Evolutionary conservation across 2,797 vertebrate genomes (phyloP), one percentile per base, ranked within the genome.

Genomic region (Pterois miles): DNA sequence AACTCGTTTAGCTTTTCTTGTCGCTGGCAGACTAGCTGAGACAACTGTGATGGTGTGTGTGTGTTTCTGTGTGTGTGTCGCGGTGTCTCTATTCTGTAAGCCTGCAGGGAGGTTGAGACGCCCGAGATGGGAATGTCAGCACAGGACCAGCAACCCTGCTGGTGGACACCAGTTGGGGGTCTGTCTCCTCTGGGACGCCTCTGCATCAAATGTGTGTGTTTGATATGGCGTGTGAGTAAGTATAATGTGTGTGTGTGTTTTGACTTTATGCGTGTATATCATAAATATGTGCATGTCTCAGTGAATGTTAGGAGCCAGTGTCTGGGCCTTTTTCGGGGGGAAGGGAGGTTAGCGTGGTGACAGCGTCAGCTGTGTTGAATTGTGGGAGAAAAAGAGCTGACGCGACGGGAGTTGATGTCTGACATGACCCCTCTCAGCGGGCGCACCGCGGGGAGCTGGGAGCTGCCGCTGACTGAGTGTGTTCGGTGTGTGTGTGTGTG

Each of bases 331-430:
- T 65, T 75, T 80, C 4, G 2, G 38, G 73, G 76, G 74, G 88
- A 74, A 87, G 95, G 88, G 72, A 64, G 88, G 90, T 86, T 85
- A 93, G 95, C 86, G 88, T 86, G 90, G 88, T 97, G 96, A 97
- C 94, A 96, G 93, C 87, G 94, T 95, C 94, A 92, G 95, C 94
- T 93, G 94, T 94, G 94, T 93, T 96, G 95, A 95, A 93, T 91
- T 91, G 90, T 74, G 80, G 82, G 87, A 95, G 95, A 95, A 95
- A 96, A 95, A 93, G 93, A 92, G 85, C 88, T 92, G 92, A 92
- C 93, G 81, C 95, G 92, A 93, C 94, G 94, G 93, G 95, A 94
- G 96, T 88, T 92, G 95, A 96, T 97, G 96, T 97, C 95, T 97
- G 96, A 96, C 95, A 97, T 90, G 94, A 96, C 95, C 96, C 92